phyloP scores from a whole-genome alignment of 2,113 vertebrate species.

The Macquaria australasica region DNA sequence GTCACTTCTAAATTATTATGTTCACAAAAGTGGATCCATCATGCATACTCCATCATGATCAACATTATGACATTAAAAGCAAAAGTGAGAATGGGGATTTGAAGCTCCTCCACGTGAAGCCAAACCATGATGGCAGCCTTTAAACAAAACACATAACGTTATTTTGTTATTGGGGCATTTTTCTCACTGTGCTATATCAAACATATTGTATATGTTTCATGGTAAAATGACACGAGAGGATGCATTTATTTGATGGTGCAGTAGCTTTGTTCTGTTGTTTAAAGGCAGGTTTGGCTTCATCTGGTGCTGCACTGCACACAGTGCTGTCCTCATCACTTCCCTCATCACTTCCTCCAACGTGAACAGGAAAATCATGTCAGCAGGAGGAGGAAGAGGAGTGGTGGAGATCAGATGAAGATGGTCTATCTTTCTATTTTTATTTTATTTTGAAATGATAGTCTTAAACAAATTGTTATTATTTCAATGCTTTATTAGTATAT shows the following conservation, averaged over 20 bases:
- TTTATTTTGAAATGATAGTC: neutral
- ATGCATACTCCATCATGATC: no score
- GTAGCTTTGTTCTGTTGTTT: neutral
- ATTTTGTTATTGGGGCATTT: no score
- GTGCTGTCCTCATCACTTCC: conserved; percentile 21
- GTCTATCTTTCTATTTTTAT: neutral
- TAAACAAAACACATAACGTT: neutral
- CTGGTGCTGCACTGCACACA: neutral
- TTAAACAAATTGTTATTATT: neutral
- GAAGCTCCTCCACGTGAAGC: conserved; percentile 8
- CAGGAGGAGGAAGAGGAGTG: neutral
- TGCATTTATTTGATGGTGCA: neutral
- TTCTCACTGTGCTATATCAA: no score
- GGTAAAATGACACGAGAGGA: neutral
- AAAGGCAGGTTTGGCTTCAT: no score
- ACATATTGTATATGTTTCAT: neutral
- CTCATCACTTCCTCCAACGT: conserved; percentile 68
- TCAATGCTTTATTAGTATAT: neutral
- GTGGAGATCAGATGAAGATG: neutral
- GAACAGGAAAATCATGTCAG: conserved; percentile 44
- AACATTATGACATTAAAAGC: no score
- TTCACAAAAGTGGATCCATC: neutral
- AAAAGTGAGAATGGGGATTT: no score
- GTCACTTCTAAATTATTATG: neutral
- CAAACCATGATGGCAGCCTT: conserved; percentile 24